phyloP scores from a whole-genome alignment of 2,113 vertebrate species.

The Mungos mungo region DNA sequence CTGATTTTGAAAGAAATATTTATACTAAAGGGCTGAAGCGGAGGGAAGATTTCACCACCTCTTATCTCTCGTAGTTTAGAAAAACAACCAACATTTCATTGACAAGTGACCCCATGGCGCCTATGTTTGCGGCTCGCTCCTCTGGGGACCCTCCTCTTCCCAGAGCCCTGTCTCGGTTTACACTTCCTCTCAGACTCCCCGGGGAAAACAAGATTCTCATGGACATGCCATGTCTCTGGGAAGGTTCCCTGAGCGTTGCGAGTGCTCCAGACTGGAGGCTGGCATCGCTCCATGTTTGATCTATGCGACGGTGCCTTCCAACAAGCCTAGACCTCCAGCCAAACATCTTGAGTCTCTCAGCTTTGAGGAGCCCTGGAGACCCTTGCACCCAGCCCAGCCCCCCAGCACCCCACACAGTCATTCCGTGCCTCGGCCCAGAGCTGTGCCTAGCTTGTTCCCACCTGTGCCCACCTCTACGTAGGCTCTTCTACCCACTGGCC shows the following conservation, averaged over 20 bases:
- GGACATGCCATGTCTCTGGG: not conserved
- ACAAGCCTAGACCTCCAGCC: not conserved
- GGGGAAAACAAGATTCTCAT: not conserved
- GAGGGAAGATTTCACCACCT: constrained; percentile 35
- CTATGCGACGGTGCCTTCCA: not conserved
- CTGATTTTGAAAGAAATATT: constrained; percentile 46
- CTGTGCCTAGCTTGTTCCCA: not conserved
- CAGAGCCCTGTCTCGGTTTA: not conserved
- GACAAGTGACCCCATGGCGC: not conserved
- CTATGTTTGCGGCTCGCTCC: not conserved
- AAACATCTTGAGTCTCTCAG: not conserved
- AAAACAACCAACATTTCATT: constrained; percentile 39
- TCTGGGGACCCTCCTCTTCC: constrained; percentile 3
- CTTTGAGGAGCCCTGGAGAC: not conserved
- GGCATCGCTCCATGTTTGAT: not conserved
- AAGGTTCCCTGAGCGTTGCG: not conserved
- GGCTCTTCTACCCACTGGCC: not conserved
- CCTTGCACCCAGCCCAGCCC: too few relatives aligned
- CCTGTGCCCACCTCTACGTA: rapidly evolving
- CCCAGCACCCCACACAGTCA: too few relatives aligned
- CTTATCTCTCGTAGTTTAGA: constrained; percentile 46
- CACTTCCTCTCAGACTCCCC: constrained; percentile 30
- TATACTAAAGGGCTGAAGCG: not conserved
- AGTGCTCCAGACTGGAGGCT: not conserved
- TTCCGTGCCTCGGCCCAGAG: not conserved